These are phyloP conservation scores for Odontamblyopus rebecca DNA, from an alignment of 2,797 vertebrate genomes.

Conservation along the genomic window DNA sequence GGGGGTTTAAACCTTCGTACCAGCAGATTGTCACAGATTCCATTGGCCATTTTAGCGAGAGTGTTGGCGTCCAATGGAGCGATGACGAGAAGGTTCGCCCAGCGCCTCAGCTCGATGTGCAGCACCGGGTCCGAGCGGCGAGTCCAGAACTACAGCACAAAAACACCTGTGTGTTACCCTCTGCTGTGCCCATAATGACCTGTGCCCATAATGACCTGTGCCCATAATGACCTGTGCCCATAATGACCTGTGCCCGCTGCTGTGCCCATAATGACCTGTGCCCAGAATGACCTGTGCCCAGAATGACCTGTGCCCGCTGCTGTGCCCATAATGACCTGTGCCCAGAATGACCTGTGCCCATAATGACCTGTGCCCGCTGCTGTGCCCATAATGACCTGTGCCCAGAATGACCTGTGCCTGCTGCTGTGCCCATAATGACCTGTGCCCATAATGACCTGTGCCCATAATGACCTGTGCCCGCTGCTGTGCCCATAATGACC, in stretches of 20 bases:
- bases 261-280: background rate
- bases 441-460: background rate
- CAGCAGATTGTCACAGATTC: slow-evolving; percentile 96
- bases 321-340: background rate
- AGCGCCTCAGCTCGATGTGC: slow-evolving; percentile 92
- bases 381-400: too few species aligned
- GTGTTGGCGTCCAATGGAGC: slow-evolving; percentile 97
- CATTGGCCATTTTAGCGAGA: slow-evolving; percentile 90
- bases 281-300: too few species aligned
- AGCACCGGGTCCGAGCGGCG: slow-evolving; percentile 88
- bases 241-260: background rate
- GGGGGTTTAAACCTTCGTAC: slow-evolving; percentile 70
- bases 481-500: background rate
- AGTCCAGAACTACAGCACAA: slow-evolving; percentile 83
- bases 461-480: background rate
- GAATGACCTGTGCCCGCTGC: background rate
- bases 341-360: too few species aligned
- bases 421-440: background rate
- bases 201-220: background rate
- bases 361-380: background rate
- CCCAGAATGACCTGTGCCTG: too few species aligned
- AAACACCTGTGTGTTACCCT: too few species aligned
- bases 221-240: background rate
- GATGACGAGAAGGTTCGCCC: slow-evolving; percentile 91
- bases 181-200: background rate